Percentiles rank a stretch among this genome's conserved stretches.
phyloP scores from a whole-genome alignment of 1,140 invertebrate species.

The Eumaeus atala region DNA sequence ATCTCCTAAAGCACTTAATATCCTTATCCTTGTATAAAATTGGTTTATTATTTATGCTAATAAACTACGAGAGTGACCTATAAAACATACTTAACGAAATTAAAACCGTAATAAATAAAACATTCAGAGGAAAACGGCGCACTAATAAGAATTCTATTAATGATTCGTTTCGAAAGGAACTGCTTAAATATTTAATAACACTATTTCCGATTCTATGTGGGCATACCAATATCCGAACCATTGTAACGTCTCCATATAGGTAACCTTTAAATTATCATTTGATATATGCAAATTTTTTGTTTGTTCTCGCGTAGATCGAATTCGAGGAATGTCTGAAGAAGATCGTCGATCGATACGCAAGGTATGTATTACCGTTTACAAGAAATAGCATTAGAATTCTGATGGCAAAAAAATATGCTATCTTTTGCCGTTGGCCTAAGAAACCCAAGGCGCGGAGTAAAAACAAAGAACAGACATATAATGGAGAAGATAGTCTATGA shows the following conservation, averaged over 20 bases:
- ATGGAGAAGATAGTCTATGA: neutral
- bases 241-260: slow-evolving; percentile 47
- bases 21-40: too few relatives aligned
- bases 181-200: slow-evolving; percentile 50
- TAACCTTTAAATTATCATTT: slow-evolving; percentile 58
- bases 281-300: slow-evolving; percentile 20
- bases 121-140: slow-evolving; percentile 40
- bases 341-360: slow-evolving; percentile 49
- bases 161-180: slow-evolving; percentile 42
- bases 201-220: slow-evolving; percentile 30
- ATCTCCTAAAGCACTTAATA: too few relatives aligned
- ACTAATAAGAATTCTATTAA: slow-evolving; percentile 57
- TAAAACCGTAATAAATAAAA: slow-evolving; percentile 22
- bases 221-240: slow-evolving; percentile 52
- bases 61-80: slow-evolving; percentile 1
- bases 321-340: neutral
- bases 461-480: neutral
- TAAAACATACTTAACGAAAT: slow-evolving; percentile 5
- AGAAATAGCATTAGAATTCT: slow-evolving; percentile 52
- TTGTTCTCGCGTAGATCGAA: too few relatives aligned
- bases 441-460: neutral
- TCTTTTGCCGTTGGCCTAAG: neutral
- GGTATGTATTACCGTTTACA: slow-evolving; percentile 34
- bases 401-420: too few relatives aligned
- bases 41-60: slow-evolving; percentile 6